These are phyloP conservation scores for Ciconia nigra DNA, from an alignment of 2,797 vertebrate species.

Conservation along the genomic window DNA sequence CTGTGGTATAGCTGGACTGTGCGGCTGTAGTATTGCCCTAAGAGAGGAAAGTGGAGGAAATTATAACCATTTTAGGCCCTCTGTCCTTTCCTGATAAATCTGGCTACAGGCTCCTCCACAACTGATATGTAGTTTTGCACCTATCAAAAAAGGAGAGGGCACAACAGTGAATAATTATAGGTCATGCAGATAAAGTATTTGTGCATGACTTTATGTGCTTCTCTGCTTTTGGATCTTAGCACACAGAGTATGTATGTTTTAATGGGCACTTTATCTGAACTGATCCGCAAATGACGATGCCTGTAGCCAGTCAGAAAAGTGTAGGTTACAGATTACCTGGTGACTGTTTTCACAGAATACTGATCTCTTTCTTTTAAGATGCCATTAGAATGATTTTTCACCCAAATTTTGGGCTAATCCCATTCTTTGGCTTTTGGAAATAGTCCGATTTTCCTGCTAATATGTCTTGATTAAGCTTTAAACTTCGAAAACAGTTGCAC, in stretches of 20 bases:
- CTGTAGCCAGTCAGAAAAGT: background rate
- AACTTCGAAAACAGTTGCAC: background rate
- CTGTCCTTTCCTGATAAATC: background rate
- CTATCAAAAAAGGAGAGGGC: background rate
- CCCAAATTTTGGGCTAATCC: background rate
- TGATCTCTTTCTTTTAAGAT: background rate
- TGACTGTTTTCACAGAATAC: background rate
- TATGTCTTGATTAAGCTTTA: background rate
- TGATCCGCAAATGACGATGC: background rate
- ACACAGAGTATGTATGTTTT: background rate
- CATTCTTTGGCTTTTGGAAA: background rate
- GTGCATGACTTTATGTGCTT: background rate
- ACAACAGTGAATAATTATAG: background rate
- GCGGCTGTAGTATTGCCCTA: background rate
- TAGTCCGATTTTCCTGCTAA: background rate
- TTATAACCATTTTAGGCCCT: background rate
- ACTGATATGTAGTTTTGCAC: fast-evolving
- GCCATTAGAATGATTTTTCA: background rate
- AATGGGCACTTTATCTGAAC: background rate
- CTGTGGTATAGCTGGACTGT: background rate
- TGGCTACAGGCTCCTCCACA: background rate
- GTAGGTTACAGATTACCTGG: background rate
- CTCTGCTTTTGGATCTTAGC: background rate
- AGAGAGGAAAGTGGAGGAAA: background rate
- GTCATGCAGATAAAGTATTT: background rate